Conservation (phyloP, 2,113 vertebrate genomes). For the Genyomyrus donnyi region DNA sequence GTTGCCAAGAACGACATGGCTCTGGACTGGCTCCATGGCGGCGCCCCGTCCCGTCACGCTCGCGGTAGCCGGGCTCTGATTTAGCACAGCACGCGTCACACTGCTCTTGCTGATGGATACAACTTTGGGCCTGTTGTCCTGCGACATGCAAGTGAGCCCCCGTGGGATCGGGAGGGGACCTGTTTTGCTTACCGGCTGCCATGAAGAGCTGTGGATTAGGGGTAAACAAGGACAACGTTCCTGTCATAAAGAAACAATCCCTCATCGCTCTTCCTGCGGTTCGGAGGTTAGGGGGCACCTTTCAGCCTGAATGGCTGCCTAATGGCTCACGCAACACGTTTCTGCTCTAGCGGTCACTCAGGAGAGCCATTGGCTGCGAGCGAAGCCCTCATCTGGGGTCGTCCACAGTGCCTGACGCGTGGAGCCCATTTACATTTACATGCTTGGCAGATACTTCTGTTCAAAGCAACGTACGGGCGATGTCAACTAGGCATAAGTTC, state of each 20-base stretch:
- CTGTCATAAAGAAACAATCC: neutral
- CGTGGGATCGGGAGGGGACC: neutral
- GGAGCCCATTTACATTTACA: neutral
- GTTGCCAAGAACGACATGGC: neutral
- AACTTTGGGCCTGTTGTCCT: neutral
- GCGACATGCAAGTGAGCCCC: neutral
- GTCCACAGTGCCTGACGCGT: neutral
- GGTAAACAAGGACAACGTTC: neutral
- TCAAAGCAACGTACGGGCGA: neutral
- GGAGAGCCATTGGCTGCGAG: neutral
- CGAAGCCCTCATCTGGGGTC: neutral
- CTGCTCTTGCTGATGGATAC: neutral
- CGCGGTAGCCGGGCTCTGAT: neutral
- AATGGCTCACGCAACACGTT: neutral
- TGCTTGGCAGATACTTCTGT: neutral
- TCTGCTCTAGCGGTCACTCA: neutral
- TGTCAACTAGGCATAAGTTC: neutral
- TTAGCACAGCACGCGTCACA: neutral
- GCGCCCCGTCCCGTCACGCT: neutral
- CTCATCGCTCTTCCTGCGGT: neutral
- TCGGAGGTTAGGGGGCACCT: neutral
- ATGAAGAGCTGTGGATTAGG: neutral
- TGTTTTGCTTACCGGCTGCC: neutral
- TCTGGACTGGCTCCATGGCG: neutral
- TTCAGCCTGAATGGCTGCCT: conserved; percentile 5